Percentiles rank a stretch among this genome's conserved stretches.
Evolutionary conservation across 2,113 vertebrate species (phyloP).

Genomic region (Antechinus stuartii): DNA sequence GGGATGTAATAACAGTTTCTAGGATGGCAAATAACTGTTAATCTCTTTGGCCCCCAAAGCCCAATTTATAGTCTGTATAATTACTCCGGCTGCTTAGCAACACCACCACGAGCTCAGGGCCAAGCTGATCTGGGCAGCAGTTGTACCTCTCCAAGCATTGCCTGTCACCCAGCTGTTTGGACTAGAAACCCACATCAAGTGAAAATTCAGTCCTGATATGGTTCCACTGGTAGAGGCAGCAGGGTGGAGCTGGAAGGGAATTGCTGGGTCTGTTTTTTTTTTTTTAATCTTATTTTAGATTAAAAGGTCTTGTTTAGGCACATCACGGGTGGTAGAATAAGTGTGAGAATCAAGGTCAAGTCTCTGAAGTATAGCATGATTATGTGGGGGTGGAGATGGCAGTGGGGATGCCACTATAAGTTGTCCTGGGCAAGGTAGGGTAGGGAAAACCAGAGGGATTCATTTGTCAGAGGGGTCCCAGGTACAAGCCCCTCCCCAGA

Average conservation of each 20-base stretch:
- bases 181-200: slow-evolving; percentile 64
- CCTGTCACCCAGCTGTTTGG: slow-evolving; percentile 26
- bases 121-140: slow-evolving; percentile 34
- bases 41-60: slow-evolving; percentile 61
- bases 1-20: slow-evolving; percentile 65
- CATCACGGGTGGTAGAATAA: slow-evolving; percentile 34
- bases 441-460: slow-evolving; percentile 46
- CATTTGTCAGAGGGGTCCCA: background rate
- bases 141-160: slow-evolving; percentile 8
- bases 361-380: background rate
- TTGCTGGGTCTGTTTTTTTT: background rate
- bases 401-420: background rate
- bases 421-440: slow-evolving; percentile 22
- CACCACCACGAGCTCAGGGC: slow-evolving; percentile 51
- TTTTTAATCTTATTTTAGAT: slow-evolving; percentile 35
- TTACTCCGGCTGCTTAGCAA: slow-evolving; percentile 71
- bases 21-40: slow-evolving; percentile 66
- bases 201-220: slow-evolving; percentile 19
- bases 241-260: slow-evolving; percentile 54
- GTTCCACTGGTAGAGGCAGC: slow-evolving; percentile 25
- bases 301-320: slow-evolving; percentile 32
- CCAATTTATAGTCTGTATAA: slow-evolving; percentile 46
- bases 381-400: background rate
- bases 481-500: background rate
- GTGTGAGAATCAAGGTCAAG: slow-evolving; percentile 36